phyloP scores from a whole-genome alignment of 2,797 vertebrate genomes.

The Staurois parvus region DNA sequence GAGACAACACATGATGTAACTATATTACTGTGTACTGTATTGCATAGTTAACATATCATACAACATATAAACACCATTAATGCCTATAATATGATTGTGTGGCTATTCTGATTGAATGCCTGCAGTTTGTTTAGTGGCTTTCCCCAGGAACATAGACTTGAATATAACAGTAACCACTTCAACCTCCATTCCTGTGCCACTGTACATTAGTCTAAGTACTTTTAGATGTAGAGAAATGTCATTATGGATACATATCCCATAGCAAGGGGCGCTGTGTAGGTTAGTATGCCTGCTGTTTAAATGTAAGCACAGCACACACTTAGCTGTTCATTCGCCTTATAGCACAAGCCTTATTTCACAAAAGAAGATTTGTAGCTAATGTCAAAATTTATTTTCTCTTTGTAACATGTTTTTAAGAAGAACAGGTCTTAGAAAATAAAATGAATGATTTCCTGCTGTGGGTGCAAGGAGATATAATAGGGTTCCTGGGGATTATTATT shows the following conservation, averaged over 20 bases:
- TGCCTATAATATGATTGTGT: background rate
- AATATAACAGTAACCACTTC: background rate
- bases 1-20: no score
- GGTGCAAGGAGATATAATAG: no score
- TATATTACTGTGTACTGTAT: background rate
- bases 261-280: background rate
- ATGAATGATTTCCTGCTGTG: no score
- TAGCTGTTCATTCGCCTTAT: background rate
- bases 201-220: background rate
- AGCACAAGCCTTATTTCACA: no score
- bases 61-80: background rate
- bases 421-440: no score
- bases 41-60: background rate
- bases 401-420: no score
- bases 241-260: background rate
- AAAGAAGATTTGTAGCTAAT: no score
- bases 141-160: background rate
- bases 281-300: background rate
- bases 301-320: background rate
- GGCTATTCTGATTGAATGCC: background rate
- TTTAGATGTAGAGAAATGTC: background rate
- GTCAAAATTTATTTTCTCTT: no score
- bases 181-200: background rate
- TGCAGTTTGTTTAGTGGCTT: background rate
- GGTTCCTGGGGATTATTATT: no score